phyloP scores from a whole-genome alignment of 1,140 invertebrate species.

The Elymnias hypermnestra region DNA sequence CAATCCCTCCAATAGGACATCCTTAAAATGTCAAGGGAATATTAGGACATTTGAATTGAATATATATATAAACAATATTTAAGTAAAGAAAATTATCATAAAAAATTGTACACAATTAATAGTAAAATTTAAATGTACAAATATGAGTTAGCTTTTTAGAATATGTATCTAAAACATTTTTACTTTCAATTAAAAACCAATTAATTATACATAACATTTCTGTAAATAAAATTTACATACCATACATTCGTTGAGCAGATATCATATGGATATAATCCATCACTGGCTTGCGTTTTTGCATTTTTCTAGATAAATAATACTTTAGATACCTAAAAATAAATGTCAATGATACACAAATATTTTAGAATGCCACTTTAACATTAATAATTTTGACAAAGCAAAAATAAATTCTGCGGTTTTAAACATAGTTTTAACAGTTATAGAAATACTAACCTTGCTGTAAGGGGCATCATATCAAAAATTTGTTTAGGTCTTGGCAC shows the following conservation, averaged over 20 bases:
- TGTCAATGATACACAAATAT: neutral
- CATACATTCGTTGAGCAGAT: conserved; percentile 60
- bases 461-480: conserved; percentile 78
- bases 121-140: no score
- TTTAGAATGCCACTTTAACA: no score
- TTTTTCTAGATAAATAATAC: conserved; percentile 51
- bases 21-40: conserved; percentile 71
- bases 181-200: neutral
- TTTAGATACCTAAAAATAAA: conserved; percentile 51
- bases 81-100: no score
- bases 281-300: conserved; percentile 55
- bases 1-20: conserved; percentile 94
- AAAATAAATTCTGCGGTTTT: no score
- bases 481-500: conserved; percentile 81
- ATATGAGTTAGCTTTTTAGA: no score
- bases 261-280: conserved; percentile 64
- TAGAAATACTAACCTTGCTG: conserved; percentile 73
- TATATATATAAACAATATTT: no score
- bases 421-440: conserved; percentile 6
- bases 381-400: no score
- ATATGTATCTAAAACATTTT: no score
- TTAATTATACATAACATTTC: neutral
- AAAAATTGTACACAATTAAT: no score
- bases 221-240: conserved; percentile 29
- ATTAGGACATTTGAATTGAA: neutral